These are phyloP conservation scores for Rhinatrema bivittatum DNA, from an alignment of 2,797 vertebrate genomes.

Conservation along the genomic window DNA sequence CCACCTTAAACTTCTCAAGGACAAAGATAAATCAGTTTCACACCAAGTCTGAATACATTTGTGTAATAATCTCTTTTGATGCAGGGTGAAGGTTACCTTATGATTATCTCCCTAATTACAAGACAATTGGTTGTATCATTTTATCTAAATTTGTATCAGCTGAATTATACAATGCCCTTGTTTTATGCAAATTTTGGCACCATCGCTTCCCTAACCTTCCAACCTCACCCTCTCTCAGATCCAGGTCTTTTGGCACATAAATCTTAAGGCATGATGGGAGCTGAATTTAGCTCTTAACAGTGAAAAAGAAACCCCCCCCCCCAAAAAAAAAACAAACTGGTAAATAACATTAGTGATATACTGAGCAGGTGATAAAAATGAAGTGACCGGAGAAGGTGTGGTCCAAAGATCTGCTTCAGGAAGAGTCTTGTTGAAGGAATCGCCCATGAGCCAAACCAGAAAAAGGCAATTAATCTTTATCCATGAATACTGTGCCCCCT, in stretches of 20 bases:
- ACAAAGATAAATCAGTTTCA: conserved; percentile 14
- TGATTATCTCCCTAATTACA: conserved; percentile 43
- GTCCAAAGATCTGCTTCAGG: too few relatives aligned
- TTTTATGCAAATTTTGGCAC: conserved; percentile 39
- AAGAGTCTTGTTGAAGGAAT: too few relatives aligned
- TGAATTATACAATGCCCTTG: conserved; percentile 36
- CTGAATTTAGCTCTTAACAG: background rate
- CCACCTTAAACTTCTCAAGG: conserved; percentile 23
- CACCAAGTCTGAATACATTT: conserved; percentile 27
- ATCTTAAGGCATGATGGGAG: conserved; percentile 9
- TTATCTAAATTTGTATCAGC: conserved; percentile 31
- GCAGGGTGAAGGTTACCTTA: conserved; percentile 34
- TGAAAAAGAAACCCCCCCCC: too few relatives aligned
- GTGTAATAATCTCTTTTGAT: conserved; percentile 32
- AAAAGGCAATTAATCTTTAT: too few relatives aligned
- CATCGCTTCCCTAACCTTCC: conserved; percentile 34
- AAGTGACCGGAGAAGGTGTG: too few relatives aligned
- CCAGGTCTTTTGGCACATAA: conserved; percentile 8
- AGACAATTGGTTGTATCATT: conserved; percentile 38
- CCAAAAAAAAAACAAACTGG: too few relatives aligned
- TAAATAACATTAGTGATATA: too few relatives aligned
- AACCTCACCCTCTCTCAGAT: conserved; percentile 30
- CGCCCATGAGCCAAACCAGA: too few relatives aligned
- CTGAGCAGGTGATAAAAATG: too few relatives aligned
- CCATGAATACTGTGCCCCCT: too few relatives aligned